Evolutionary conservation across 2,797 vertebrate species (phyloP).

Genomic region (Coracias cyanogaster): DNA sequence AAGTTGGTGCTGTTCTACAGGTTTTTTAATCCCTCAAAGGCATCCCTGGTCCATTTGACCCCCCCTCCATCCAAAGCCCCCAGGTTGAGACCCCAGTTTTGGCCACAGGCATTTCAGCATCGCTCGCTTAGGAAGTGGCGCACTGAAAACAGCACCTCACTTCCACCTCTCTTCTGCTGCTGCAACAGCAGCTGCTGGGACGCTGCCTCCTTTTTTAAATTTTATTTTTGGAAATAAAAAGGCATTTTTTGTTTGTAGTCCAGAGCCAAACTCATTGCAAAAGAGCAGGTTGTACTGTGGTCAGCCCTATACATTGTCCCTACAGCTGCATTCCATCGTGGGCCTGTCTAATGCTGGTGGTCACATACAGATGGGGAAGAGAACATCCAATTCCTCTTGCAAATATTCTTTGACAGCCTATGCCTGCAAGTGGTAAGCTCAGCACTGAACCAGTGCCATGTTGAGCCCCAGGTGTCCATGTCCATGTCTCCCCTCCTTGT

Average conservation of each 20-base stretch:
- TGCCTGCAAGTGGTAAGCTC: not conserved
- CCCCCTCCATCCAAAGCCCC: fast-evolving
- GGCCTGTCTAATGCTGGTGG: not conserved
- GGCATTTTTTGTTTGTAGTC: not conserved
- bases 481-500: not conserved
- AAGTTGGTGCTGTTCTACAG: not conserved
- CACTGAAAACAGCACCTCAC: fast-evolving
- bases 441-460: fast-evolving
- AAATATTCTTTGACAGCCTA: not conserved
- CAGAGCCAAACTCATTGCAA: not conserved
- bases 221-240: slow-evolving; percentile 2
- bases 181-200: not conserved
- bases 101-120: not conserved
- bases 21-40: not conserved
- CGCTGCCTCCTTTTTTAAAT: not conserved
- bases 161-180: not conserved
- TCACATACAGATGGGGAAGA: slow-evolving; percentile 24
- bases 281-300: slow-evolving; percentile 14
- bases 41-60: not conserved
- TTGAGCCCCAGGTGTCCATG: not conserved
- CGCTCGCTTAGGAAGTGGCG: fast-evolving
- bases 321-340: not conserved
- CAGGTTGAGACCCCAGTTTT: not conserved
- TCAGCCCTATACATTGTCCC: not conserved
- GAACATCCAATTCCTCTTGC: not conserved